A percentile compares a stretch with the other conserved stretches of the same genome.
Evolutionary conservation across 2,797 vertebrate genomes (phyloP).

Genomic region (Sebastiscus tertius): DNA sequence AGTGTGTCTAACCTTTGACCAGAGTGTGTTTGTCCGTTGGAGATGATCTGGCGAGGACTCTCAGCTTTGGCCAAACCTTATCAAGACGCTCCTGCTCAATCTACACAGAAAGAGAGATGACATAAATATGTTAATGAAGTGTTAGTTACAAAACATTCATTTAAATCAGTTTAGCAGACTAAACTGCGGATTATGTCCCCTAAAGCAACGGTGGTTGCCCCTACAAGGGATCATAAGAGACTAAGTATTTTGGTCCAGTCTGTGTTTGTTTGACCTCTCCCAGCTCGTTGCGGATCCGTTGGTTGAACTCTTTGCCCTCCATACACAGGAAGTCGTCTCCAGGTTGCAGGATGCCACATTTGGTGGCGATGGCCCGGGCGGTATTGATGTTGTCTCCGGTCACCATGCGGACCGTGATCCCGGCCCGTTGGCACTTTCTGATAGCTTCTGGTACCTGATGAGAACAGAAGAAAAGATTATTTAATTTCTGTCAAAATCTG

Average conservation of each 20-base stretch:
- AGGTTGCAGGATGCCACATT: conserved; percentile 94
- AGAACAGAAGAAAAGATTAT: not conserved
- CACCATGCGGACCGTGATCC: conserved; percentile 98
- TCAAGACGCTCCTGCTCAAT: conserved; percentile 96
- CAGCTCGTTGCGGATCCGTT: conserved; percentile 91
- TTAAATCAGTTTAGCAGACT: not conserved
- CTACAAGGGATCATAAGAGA: not conserved
- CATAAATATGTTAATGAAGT: not conserved
- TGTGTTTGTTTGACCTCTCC: conserved; percentile 87
- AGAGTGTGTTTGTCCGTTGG: conserved; percentile 96
- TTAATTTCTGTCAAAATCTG: not conserved
- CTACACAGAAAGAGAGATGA: conserved; percentile 57
- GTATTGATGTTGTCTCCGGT: conserved; percentile 99
- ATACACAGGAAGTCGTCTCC: conserved; percentile 96
- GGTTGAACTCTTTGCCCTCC: conserved; percentile 97
- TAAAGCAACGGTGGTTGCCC: not conserved
- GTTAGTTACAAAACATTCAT: not conserved
- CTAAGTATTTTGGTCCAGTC: not conserved
- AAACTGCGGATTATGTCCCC: not conserved
- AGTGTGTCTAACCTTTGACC: conserved; percentile 90
- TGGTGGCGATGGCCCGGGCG: conserved; percentile 93
- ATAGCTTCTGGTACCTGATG: conserved; percentile 95
- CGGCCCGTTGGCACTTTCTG: conserved; percentile 94
- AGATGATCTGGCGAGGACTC: conserved; percentile 95
- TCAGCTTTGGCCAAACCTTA: conserved; percentile 96